A percentile compares a stretch with the other conserved stretches of the same genome.
phyloP scores from a whole-genome alignment of 1,140 invertebrate genomes.

The Camponotus pennsylvanicus region DNA sequence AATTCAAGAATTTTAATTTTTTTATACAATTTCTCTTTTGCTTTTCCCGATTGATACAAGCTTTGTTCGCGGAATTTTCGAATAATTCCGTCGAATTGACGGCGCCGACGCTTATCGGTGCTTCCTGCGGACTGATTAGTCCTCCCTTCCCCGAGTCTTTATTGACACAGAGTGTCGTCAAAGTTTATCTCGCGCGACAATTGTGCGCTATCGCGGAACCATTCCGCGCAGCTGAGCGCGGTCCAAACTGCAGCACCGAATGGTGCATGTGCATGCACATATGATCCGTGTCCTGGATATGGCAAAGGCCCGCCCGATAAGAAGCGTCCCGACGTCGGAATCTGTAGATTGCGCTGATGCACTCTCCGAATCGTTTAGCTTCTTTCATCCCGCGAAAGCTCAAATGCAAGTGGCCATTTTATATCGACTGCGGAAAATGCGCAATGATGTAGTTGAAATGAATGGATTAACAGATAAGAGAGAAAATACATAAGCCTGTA shows the following conservation, averaged over 20 bases:
- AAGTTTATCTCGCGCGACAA: constrained; percentile 63
- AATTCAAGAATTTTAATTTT: too few species aligned
- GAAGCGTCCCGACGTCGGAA: neutral
- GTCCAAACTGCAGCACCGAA: neutral
- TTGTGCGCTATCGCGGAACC: constrained; percentile 43
- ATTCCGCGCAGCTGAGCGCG: constrained; percentile 42
- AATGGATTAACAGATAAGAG: neutral
- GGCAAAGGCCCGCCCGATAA: constrained; percentile 9
- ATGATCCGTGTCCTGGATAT: neutral
- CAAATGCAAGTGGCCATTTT: neutral
- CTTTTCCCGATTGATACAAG: too few species aligned
- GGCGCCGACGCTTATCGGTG: constrained; percentile 36
- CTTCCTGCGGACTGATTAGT: constrained; percentile 47
- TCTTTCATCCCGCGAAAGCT: neutral
- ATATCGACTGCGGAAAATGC: neutral
- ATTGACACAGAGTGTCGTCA: constrained; percentile 48
- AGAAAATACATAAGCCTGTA: neutral
- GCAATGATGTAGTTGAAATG: neutral
- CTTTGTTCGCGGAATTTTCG: neutral
- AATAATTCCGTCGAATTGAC: neutral
- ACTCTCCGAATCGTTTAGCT: constrained; percentile 16
- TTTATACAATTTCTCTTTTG: too few species aligned
- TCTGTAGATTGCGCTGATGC: constrained; percentile 35
- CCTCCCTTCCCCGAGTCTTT: constrained; percentile 4
- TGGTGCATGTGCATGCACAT: constrained; percentile 4